A percentile compares a stretch with the other conserved stretches of the same genome.
phyloP scores from a whole-genome alignment of 2,888 invertebrate species.

The Acanthosepion pharaonis region DNA sequence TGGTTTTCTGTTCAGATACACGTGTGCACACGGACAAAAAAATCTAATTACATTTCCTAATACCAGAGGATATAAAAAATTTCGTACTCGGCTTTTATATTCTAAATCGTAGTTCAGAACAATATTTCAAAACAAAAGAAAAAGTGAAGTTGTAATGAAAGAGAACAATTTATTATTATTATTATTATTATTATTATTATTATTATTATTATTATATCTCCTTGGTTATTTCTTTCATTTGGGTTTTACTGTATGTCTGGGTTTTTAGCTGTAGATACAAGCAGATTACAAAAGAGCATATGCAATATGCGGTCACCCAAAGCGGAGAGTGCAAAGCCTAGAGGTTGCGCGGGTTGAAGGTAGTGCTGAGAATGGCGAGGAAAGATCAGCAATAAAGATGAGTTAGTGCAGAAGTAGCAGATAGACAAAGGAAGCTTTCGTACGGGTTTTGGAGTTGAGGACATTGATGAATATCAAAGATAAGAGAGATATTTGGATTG shows the following conservation, averaged over 20 bases:
- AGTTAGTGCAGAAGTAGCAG: neutral
- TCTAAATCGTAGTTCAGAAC: too few species aligned
- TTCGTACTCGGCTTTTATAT: too few species aligned
- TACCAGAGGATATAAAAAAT: too few species aligned
- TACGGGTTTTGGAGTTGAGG: neutral
- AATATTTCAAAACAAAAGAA: neutral
- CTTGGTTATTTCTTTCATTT: neutral
- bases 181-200: neutral
- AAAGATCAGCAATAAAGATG: constrained; percentile 18
- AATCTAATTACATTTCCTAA: too few species aligned
- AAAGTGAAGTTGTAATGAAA: neutral
- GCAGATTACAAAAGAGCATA: constrained; percentile 2
- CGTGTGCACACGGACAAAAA: too few species aligned
- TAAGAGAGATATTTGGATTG: neutral
- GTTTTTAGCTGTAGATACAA: neutral
- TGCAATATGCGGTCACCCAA: neutral
- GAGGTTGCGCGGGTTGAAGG: neutral
- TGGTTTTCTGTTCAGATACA: too few species aligned
- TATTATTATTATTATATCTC: neutral
- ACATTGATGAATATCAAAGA: constrained; percentile 8
- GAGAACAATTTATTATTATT: neutral
- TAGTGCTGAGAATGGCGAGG: neutral
- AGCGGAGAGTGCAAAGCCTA: constrained; percentile 17
- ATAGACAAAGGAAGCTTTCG: neutral
- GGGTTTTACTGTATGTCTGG: neutral